Base-by-base conservation (phyloP, 1,140 invertebrate species). In the Branchinecta lynchi region DNA sequence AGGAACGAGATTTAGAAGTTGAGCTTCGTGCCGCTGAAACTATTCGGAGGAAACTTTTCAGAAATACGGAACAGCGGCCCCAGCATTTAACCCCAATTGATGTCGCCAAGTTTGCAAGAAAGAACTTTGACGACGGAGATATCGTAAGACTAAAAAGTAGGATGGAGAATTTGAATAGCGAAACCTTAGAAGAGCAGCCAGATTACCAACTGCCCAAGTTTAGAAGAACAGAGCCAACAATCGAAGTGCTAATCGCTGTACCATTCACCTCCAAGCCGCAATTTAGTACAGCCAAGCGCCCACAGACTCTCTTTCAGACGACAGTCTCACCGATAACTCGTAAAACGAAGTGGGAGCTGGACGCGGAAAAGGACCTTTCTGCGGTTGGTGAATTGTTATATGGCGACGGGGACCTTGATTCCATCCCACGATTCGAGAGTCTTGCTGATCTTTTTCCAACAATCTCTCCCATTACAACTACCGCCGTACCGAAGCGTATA, bases 371-470 rank as follows among this genome's bases (percentile, higher is more conserved):
- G 2, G 32, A 32, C 32, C 2, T 32, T 32, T 5, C 32, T 32
- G 32, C 32, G 1, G 32, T 32, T 5, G 5, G 32, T 1, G 32
- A 32, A 32, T 3, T 32, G 32, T 5, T 32, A 32, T 3, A 5
- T 32, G 32, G 32, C 32, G 32, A 32, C 32, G 32, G 32, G 2
- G 32, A 32, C 5, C 32, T 5, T 32, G 32, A 32, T 32, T 32
- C 5, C 32, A 3, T 32, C 32, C 51, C 51, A 20, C 12, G 17
- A 60, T 12, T 15, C 17, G 12, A 15, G 3, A 60, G 51, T 20
- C 51, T 60, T 6, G 51, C 51, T 60, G 51, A 60, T 15, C 51
- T 60, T 60, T 60, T 60, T 60, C 51, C 51, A 15, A 60, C 51
- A 60, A 12, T 60, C 12, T 20, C 51, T 20, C 51, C 51, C 17